Conservation (phyloP, 2,888 invertebrate species). For the Homarus gammarus region DNA sequence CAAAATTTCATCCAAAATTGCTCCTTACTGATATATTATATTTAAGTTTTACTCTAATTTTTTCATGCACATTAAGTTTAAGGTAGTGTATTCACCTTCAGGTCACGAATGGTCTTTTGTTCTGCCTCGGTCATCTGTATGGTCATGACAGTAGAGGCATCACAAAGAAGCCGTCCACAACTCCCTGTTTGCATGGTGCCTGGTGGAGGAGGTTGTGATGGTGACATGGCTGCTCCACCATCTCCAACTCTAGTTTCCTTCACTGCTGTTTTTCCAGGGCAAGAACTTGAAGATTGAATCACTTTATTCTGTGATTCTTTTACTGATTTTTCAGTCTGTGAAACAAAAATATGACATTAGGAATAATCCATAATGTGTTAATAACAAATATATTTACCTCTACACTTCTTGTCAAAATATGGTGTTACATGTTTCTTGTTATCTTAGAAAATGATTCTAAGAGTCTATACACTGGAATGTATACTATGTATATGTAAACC, state of each 20-base stretch:
- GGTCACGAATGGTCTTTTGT: conserved; percentile 70
- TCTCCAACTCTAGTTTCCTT: not conserved
- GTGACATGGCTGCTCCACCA: not conserved
- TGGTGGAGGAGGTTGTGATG: not conserved
- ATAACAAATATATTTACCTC: not conserved
- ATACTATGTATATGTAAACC: too few species aligned
- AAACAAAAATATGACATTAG: conserved; percentile 43
- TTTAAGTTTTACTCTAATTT: too few species aligned
- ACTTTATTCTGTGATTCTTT: not conserved
- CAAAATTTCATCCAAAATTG: too few species aligned
- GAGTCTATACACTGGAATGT: too few species aligned
- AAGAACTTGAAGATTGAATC: not conserved
- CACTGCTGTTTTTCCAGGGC: not conserved
- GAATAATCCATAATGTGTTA: not conserved
- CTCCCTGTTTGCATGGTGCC: not conserved
- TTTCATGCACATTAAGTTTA: too few species aligned
- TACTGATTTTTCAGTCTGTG: not conserved
- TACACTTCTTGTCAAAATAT: not conserved
- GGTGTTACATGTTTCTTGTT: too few species aligned
- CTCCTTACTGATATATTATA: too few species aligned
- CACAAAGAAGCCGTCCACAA: conserved; percentile 59
- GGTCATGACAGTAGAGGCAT: conserved; percentile 82
- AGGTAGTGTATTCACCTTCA: conserved; percentile 75
- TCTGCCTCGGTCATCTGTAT: conserved; percentile 81
- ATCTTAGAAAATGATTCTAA: too few species aligned